Base-by-base conservation (phyloP, 2,113 vertebrate species). In the Eleginops maclovinus region DNA sequence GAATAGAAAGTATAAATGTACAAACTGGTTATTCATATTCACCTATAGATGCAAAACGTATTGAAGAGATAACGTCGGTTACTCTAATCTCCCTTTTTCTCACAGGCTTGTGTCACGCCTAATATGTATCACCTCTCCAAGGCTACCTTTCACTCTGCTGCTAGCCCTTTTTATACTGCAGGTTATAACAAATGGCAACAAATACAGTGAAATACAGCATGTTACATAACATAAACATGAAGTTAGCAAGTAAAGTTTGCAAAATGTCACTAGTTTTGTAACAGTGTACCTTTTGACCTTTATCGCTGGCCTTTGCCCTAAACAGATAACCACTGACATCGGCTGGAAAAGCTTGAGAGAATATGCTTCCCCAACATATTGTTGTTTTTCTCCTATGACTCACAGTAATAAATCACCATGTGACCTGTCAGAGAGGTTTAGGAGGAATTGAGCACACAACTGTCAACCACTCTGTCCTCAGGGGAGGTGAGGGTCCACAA, bases 371-470 rank as follows among this genome's bases (percentile, higher is more conserved):
- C 58, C 26, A 36, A 54, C 67, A 21, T 65, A 72, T 67, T 72
- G 55, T 71, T 84, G 8, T 78, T 67, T 62, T 24, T 43, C 43
- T 24, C 36, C 9, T 55, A 65, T 87, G 86, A 83, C 58, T 92
- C 85, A 79, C 50, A 60, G 70, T 89, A 75, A 72, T 83, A 87
- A 85, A 70, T 89, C 83, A 87, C 82, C 63, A 75, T 83, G 67
- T 85, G 79, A 84, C 83, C 81, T 88, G 79, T 91, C 88, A 91
- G 72, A 63, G 46, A 81, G 60, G 80, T 83, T 89, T 88, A 84
- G 70, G 58, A 63, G 54, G 49, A 77, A 53, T 3, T 43, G 74
- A 78, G 77, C 54, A 3, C 14, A 43, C 60, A 44, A n/a, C 71
- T 51, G 60, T 76, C 79, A 84, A 78, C 75, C 50, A 17, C 47